These are phyloP conservation scores for Heterohyrax brucei DNA, from an alignment of 2,797 vertebrate species.

Conservation along the genomic window DNA sequence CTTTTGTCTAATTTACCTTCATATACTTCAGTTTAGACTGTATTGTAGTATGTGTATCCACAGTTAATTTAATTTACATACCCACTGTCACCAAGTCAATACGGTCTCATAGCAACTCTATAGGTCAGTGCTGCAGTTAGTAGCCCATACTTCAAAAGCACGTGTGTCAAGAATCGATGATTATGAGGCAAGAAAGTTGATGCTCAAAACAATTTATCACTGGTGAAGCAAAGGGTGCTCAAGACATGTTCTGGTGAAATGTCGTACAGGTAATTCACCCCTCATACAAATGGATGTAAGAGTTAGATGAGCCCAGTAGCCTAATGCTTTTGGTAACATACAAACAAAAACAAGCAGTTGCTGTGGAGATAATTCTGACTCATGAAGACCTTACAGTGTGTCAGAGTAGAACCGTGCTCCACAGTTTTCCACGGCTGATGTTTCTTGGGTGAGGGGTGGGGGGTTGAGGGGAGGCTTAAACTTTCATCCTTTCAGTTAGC, in stretches of 20 bases:
- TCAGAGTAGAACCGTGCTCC: no score
- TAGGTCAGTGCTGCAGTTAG: neutral
- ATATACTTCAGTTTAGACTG: neutral
- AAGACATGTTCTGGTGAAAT: neutral
- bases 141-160: neutral
- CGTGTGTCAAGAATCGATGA: no score
- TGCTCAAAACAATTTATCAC: neutral
- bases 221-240: neutral
- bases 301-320: neutral
- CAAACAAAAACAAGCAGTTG: neutral
- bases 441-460: no score
- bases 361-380: no score
- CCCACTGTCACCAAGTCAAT: no score
- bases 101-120: no score
- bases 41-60: neutral
- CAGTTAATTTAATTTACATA: conserved; percentile 9
- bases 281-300: neutral
- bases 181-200: no score
- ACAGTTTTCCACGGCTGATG: no score
- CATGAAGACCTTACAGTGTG: no score
- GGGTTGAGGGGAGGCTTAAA: neutral
- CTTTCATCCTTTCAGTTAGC: neutral
- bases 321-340: neutral
- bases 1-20: conserved; percentile 27
- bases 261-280: neutral